These are phyloP conservation scores for Synanthedon andrenaeformis DNA, from an alignment of 2,888 invertebrate species.

Conservation along the genomic window DNA sequence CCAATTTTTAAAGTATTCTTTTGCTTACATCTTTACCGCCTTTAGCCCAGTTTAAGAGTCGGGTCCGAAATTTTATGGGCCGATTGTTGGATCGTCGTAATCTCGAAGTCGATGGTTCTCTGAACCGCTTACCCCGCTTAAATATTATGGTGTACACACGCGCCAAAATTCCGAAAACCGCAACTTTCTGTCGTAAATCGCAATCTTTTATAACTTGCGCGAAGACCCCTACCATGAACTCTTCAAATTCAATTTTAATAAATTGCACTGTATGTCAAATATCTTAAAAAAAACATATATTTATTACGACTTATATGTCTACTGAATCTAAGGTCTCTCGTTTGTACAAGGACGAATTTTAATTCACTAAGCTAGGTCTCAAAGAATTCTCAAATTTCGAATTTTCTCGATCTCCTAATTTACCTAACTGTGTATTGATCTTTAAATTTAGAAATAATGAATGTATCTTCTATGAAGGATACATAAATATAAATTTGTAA, in stretches of 20 bases:
- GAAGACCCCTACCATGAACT: conserved; percentile 8
- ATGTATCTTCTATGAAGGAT: too few relatives aligned
- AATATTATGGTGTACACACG: conserved; percentile 1
- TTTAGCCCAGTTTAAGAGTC: conserved; percentile 12
- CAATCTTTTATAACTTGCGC: conserved; percentile 24
- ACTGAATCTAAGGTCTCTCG: too few relatives aligned
- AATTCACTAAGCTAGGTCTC: too few relatives aligned
- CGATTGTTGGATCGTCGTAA: conserved; percentile 20
- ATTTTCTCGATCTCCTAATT: too few relatives aligned
- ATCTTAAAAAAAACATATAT: too few relatives aligned
- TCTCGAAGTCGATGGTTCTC: conserved; percentile 13
- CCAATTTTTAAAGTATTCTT: not conserved
- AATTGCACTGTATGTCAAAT: too few relatives aligned
- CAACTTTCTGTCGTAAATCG: conserved; percentile 37
- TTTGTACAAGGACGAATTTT: too few relatives aligned
- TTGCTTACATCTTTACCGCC: conserved; percentile 1
- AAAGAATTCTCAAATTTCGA: too few relatives aligned
- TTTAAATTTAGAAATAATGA: too few relatives aligned
- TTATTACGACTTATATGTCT: too few relatives aligned
- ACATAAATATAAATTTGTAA: too few relatives aligned
- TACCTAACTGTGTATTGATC: too few relatives aligned
- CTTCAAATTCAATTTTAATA: not conserved
- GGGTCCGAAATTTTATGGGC: conserved; percentile 14
- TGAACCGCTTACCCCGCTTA: conserved; percentile 13
- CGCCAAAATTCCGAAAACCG: conserved; percentile 29